phyloP scores from a whole-genome alignment of 2,888 invertebrate genomes.

The Melinopterus prodromus region DNA sequence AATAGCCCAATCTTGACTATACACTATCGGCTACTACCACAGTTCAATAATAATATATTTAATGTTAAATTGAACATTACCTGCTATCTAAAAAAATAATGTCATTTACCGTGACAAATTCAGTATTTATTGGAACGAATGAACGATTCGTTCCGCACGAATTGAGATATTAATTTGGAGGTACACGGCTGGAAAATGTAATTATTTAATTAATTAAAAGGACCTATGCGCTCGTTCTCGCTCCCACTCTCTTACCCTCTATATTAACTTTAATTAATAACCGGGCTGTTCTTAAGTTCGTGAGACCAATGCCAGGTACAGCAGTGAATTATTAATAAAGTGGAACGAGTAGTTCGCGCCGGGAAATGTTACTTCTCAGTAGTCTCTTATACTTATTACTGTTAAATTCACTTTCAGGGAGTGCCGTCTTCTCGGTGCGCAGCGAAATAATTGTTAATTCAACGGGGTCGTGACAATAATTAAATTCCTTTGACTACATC shows the following conservation, averaged over 20 bases:
- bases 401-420: not conserved
- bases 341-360: not conserved
- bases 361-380: not conserved
- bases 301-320: not conserved
- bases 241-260: not conserved
- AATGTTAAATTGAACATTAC: too few species aligned
- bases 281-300: not conserved
- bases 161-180: not conserved
- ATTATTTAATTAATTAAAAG: not conserved
- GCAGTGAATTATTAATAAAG: constrained; percentile 4
- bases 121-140: not conserved
- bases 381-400: not conserved
- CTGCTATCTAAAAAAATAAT: not conserved
- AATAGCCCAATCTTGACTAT: too few species aligned
- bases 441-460: not conserved
- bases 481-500: not conserved
- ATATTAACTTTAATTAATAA: not conserved
- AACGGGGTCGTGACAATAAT: not conserved
- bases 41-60: too few species aligned
- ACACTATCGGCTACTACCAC: too few species aligned
- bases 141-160: not conserved
- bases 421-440: not conserved
- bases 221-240: not conserved
- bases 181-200: not conserved
- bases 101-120: not conserved